phyloP scores from a whole-genome alignment of 1,140 invertebrate genomes.

The Drosophila busckii region DNA sequence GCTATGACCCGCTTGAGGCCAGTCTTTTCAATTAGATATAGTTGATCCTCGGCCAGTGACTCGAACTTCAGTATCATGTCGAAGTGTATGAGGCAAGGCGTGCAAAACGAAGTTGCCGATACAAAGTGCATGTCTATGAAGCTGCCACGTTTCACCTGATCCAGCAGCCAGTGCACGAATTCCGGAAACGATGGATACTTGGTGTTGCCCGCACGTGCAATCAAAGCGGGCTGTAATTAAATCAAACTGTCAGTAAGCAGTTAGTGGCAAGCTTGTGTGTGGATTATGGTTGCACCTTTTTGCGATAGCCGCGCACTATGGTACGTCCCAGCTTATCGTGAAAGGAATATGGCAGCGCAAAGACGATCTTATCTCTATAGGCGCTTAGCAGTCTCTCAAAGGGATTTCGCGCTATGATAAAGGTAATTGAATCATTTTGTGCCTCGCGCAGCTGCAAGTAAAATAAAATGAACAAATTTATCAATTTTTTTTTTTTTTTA shows the following conservation, averaged over 20 bases:
- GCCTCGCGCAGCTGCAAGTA: conserved; percentile 64
- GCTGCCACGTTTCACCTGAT: conserved; percentile 82
- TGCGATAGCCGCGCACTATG: conserved; percentile 87
- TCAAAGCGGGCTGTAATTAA: conserved; percentile 29
- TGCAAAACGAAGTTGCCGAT: conserved; percentile 91
- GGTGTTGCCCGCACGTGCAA: conserved; percentile 67
- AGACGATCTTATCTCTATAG: conserved; percentile 93
- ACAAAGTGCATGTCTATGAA: conserved; percentile 95
- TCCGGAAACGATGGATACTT: conserved; percentile 87
- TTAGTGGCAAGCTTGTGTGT: not conserved
- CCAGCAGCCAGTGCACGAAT: conserved; percentile 87
- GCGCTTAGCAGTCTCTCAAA: conserved; percentile 93
- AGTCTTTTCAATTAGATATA: conserved; percentile 88
- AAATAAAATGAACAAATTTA: conserved; percentile 1
- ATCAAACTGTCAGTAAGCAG: not conserved
- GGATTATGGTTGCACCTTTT: conserved; percentile 73
- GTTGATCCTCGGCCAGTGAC: conserved; percentile 91
- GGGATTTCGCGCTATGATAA: conserved; percentile 93
- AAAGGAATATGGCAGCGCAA: conserved; percentile 88
- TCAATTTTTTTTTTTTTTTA: not conserved
- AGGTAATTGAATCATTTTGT: conserved; percentile 84
- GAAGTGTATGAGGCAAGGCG: conserved; percentile 92
- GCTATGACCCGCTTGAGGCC: conserved; percentile 87
- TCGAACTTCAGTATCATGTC: conserved; percentile 94
- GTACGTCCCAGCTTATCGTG: conserved; percentile 88